Conservation (phyloP, 2,888 invertebrate genomes). For the Automeris io region DNA sequence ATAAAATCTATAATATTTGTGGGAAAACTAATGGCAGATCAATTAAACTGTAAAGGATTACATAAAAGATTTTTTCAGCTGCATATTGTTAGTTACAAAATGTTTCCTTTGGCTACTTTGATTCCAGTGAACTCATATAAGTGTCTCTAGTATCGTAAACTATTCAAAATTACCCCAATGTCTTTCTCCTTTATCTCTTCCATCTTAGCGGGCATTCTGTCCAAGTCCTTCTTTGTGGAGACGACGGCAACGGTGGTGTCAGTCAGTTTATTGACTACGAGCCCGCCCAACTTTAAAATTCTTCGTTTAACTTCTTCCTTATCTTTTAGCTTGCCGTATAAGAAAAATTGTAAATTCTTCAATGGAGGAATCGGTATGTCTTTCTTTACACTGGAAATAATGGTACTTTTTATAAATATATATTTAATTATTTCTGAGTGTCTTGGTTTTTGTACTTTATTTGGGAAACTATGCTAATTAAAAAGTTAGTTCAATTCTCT, state of each 20-base stretch:
- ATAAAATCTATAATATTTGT: too few relatives aligned
- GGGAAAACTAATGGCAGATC: too few relatives aligned
- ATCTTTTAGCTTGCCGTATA: conserved; percentile 77
- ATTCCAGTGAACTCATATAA: too few relatives aligned
- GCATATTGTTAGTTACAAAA: too few relatives aligned
- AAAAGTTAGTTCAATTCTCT: too few relatives aligned
- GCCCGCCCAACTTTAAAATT: conserved; percentile 87
- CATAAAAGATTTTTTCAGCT: too few relatives aligned
- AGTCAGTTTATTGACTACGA: conserved; percentile 79
- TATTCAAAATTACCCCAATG: conserved; percentile 76
- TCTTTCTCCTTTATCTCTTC: conserved; percentile 79
- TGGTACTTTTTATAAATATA: conserved; percentile 1
- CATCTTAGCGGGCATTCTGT: conserved; percentile 81
- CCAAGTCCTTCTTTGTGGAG: conserved; percentile 81
- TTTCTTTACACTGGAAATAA: conserved; percentile 76
- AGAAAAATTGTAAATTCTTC: conserved; percentile 86
- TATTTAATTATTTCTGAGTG: neutral
- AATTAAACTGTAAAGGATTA: too few relatives aligned
- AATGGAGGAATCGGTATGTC: conserved; percentile 81
- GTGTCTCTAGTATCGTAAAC: neutral
- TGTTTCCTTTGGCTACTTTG: too few relatives aligned
- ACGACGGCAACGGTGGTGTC: conserved; percentile 85
- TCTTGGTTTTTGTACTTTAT: too few relatives aligned
- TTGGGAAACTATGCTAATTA: too few relatives aligned
- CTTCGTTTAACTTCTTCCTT: conserved; percentile 81